Base-by-base conservation (phyloP, 2,797 vertebrate genomes). In the Orestias chungarensis region DNA sequence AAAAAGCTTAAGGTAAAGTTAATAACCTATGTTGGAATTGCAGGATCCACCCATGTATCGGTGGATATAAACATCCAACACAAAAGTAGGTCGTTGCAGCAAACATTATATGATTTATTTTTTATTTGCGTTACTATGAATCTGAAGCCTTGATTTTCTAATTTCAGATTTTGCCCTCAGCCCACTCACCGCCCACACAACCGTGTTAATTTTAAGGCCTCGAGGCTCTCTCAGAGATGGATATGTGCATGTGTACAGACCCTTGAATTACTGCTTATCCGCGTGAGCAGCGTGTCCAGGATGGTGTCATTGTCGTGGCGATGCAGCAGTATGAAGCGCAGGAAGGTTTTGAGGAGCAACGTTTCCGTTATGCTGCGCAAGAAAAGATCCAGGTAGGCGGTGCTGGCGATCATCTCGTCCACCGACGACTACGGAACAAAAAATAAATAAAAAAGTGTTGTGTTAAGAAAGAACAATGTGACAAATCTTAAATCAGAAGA, bases 351-450 rank as follows among this genome's bases (percentile, higher is more conserved):
- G 33, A 99, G 96, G 76, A 99, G 96, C 12, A 96, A 93, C 0
- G 95, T 95, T 88, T 98, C 97, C 0, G 95, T 96, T 87, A 98
- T 88, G 7, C 96, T 98, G 90, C 97, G 96, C 86, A 99, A 93
- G 90, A 99, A 99, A 74, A 99, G 95, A 79, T 99, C 98, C 89
- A 99, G 93, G 93, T 99, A 99, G 27, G 98, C 97, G 0, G 97
- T 99, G 94, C 97, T 99, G 87, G 97, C 96, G 0, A 99, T 97
- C 96, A 97, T 97, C 92, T 99, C 98, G 78, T 99, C 98, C 74
- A 97, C 95, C 0, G 96, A 97, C 7, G 96, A 97, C 98, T 98
- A 76, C 35, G 8, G 74, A 70, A 82, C 64, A 72, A 42, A 64
- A 71, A 3, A 46, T 31, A 3, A 15, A 9, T 6, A 62, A n/a